Evolutionary conservation across 2,888 invertebrate genomes (phyloP).

Genomic region (Drosophila pseudotalamancana): DNA sequence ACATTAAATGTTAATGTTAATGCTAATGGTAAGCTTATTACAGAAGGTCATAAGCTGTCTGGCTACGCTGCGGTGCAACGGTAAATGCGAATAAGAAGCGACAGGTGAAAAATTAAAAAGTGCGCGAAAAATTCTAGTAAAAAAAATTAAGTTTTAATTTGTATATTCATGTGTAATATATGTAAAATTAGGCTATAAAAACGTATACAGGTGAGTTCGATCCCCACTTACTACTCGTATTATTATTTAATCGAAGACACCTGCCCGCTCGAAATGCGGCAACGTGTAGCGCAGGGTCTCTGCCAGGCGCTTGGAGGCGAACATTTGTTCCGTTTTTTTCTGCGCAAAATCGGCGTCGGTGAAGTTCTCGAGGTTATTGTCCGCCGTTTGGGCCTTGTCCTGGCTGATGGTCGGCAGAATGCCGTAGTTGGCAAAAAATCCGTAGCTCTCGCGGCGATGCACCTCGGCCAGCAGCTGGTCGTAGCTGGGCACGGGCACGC

Average conservation of each 20-base stretch:
- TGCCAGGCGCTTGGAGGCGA: constrained; percentile 64
- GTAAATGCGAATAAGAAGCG: constrained; percentile 24
- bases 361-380: constrained; percentile 76
- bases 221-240: neutral
- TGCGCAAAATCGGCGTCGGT: constrained; percentile 65
- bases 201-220: constrained; percentile 26
- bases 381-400: constrained; percentile 69
- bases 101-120: constrained; percentile 21
- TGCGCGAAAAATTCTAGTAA: constrained; percentile 22
- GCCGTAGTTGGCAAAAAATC: constrained; percentile 77
- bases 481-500: constrained; percentile 67
- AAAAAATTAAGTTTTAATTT: constrained; percentile 9
- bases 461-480: constrained; percentile 73
- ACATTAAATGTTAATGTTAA: neutral
- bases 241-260: constrained; percentile 57
- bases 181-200: constrained; percentile 3
- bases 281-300: constrained; percentile 74
- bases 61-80: constrained; percentile 39
- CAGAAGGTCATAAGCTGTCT: neutral
- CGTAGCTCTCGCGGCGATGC: constrained; percentile 65
- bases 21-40: neutral
- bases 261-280: constrained; percentile 75
- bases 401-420: constrained; percentile 76
- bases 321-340: constrained; percentile 69
- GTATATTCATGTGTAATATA: constrained; percentile 18